These are phyloP conservation scores for Bhutanitis thaidina DNA, from an alignment of 2,888 invertebrate genomes.

Conservation along the genomic window DNA sequence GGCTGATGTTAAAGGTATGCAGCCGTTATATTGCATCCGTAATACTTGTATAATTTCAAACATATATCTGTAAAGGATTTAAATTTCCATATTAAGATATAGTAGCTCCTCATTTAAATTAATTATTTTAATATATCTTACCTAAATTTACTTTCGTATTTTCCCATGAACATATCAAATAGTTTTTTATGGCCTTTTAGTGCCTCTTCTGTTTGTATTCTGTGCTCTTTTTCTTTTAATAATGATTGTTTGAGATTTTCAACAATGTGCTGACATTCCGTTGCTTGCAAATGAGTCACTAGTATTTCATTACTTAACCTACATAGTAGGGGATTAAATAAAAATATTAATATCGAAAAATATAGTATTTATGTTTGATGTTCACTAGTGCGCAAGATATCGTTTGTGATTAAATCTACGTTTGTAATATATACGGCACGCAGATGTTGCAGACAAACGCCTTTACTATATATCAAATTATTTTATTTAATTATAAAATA, in stretches of 20 bases:
- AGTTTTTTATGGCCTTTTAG: slow-evolving; percentile 57
- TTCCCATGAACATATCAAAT: slow-evolving; percentile 58
- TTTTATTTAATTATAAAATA: too few relatives aligned
- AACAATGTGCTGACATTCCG: slow-evolving; percentile 61
- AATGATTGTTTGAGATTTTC: slow-evolving; percentile 53
- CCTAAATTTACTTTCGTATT: slow-evolving; percentile 66
- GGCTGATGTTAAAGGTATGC: slow-evolving; percentile 53
- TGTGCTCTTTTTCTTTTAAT: slow-evolving; percentile 57
- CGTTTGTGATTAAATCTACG: too few relatives aligned
- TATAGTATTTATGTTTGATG: too few relatives aligned
- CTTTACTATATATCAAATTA: too few relatives aligned
- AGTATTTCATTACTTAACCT: slow-evolving; percentile 73
- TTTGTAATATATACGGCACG: too few relatives aligned
- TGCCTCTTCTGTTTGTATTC: slow-evolving; percentile 60
- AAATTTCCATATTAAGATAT: not conserved
- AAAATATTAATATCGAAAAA: too few relatives aligned
- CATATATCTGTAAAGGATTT: slow-evolving; percentile 51
- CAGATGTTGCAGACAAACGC: too few relatives aligned
- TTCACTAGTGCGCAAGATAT: too few relatives aligned
- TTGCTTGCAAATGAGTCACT: slow-evolving; percentile 70
- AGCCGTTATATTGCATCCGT: slow-evolving; percentile 66
- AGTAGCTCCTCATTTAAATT: not conserved
- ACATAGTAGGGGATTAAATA: too few relatives aligned
- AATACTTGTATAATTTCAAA: slow-evolving; percentile 57
- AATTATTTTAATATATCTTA: slow-evolving; percentile 25